Evolutionary conservation across 2,888 invertebrate genomes (phyloP).

Genomic region (Lymantria monacha): DNA sequence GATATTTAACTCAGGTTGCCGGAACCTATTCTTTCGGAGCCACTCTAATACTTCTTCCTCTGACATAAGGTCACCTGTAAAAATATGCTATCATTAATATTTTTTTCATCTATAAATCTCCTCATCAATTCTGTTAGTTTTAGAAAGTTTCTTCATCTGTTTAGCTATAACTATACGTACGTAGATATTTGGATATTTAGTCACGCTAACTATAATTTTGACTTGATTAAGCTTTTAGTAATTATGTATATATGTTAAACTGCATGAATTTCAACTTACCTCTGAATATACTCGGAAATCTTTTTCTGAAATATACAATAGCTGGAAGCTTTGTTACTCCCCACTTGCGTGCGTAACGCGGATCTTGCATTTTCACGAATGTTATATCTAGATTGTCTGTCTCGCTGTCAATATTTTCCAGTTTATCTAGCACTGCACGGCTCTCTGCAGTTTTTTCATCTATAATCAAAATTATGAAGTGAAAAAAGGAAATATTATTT

Average conservation of each 20-base stretch:
- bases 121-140: too few species aligned
- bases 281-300: constrained; percentile 96
- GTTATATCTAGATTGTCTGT: constrained; percentile 96
- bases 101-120: too few species aligned
- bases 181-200: too few species aligned
- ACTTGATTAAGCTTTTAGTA: background rate
- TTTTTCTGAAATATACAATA: constrained; percentile 94
- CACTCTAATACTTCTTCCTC: constrained; percentile 95
- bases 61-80: constrained; percentile 90
- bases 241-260: background rate
- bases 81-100: background rate
- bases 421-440: constrained; percentile 89
- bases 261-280: constrained; percentile 73
- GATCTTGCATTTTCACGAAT: constrained; percentile 96
- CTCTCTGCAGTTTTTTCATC: constrained; percentile 93
- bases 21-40: constrained; percentile 95
- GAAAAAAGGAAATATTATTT: background rate
- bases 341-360: constrained; percentile 95
- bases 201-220: too few species aligned
- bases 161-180: too few species aligned
- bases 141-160: too few species aligned
- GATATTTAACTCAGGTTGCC: constrained; percentile 95
- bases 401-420: constrained; percentile 97
- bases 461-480: constrained; percentile 44
- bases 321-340: constrained; percentile 95